These are phyloP conservation scores for Neoarius graeffei DNA, from an alignment of 2,113 vertebrate genomes.

Conservation along the genomic window DNA sequence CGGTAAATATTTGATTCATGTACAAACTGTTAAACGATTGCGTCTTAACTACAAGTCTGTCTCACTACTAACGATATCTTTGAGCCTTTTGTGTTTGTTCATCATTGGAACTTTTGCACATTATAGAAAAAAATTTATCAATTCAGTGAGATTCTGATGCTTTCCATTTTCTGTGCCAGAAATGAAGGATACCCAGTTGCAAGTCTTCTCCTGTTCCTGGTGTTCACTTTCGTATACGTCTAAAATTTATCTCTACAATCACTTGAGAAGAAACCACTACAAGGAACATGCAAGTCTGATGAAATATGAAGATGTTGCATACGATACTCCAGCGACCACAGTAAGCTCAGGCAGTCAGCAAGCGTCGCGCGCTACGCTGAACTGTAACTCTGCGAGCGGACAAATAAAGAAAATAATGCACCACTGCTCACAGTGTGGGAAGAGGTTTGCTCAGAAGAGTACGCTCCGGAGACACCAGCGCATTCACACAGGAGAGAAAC, in stretches of 20 bases:
- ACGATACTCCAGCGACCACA: too few species aligned
- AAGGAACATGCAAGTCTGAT: not conserved
- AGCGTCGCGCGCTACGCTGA: not conserved
- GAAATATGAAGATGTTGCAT: not conserved
- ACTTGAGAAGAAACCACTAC: not conserved
- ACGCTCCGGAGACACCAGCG: not conserved
- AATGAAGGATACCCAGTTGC: not conserved
- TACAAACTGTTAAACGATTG: not conserved
- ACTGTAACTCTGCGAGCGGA: not conserved
- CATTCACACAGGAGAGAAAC: not conserved
- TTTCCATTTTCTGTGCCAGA: not conserved
- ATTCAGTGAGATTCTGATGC: not conserved
- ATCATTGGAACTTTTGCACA: not conserved
- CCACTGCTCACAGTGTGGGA: not conserved
- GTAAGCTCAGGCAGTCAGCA: not conserved
- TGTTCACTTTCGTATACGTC: not conserved
- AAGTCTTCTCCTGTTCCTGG: conserved; percentile 3
- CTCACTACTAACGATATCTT: not conserved
- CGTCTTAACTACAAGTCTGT: too few species aligned
- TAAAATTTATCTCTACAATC: conserved; percentile 1
- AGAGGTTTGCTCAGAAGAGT: not conserved
- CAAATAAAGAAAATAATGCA: not conserved
- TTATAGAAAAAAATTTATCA: not conserved
- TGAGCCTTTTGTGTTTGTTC: not conserved
- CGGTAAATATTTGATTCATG: not conserved